A percentile compares a stretch with the other conserved stretches of the same genome.
These are phyloP conservation scores for Drosophila tristis DNA, from an alignment of 1,140 invertebrate species.

Conservation along the genomic window DNA sequence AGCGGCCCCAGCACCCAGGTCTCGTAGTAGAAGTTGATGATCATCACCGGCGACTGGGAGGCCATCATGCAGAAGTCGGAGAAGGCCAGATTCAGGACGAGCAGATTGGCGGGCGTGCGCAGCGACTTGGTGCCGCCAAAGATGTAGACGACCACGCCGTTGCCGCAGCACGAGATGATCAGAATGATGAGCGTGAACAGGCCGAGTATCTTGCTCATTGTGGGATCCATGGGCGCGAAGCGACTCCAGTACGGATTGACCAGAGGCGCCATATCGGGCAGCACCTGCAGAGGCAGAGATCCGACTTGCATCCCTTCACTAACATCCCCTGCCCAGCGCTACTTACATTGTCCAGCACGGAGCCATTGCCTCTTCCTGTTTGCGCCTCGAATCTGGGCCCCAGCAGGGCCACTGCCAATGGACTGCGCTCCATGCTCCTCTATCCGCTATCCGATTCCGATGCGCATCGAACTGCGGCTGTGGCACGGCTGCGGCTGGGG, in stretches of 20 bases:
- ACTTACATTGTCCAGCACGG: constrained; percentile 71
- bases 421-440: constrained; percentile 54
- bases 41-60: constrained; percentile 92
- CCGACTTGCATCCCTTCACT: no score
- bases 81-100: constrained; percentile 87
- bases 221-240: constrained; percentile 91
- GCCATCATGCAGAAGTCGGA: constrained; percentile 94
- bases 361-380: constrained; percentile 52
- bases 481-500: not conserved
- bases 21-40: constrained; percentile 93
- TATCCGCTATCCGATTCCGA: constrained; percentile 15
- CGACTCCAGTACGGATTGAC: constrained; percentile 90
- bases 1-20: constrained; percentile 93
- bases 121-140: constrained; percentile 87
- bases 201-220: constrained; percentile 86
- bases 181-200: constrained; percentile 69
- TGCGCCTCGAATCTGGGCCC: constrained; percentile 63
- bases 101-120: constrained; percentile 86
- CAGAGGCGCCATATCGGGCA: constrained; percentile 89
- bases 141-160: constrained; percentile 87
- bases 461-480: constrained; percentile 41
- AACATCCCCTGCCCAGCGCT: no score
- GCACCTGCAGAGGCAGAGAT: constrained; percentile 28
- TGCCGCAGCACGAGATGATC: constrained; percentile 85
- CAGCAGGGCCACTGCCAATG: constrained; percentile 33